phyloP scores from a whole-genome alignment of 2,888 invertebrate species.

The Sialis fuliginosa region DNA sequence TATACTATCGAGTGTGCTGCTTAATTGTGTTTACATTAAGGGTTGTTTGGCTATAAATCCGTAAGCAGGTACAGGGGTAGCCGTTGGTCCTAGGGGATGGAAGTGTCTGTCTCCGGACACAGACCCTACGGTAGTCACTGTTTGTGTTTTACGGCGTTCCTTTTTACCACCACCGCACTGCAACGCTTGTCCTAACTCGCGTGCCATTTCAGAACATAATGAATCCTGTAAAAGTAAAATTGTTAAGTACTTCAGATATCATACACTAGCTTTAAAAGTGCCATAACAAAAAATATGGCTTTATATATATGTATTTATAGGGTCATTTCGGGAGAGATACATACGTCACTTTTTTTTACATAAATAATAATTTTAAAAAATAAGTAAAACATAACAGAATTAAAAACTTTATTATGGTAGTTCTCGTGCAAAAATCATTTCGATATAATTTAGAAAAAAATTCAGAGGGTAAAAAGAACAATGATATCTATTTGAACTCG shows the following conservation, averaged over 20 bases:
- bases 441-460: too few species aligned
- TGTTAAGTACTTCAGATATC: too few species aligned
- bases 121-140: slow-evolving; percentile 14
- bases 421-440: too few species aligned
- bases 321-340: too few species aligned
- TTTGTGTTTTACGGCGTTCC: slow-evolving; percentile 23
- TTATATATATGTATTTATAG: too few species aligned
- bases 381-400: too few species aligned
- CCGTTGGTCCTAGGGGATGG: slow-evolving; percentile 31
- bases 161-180: slow-evolving; percentile 44
- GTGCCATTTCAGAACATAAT: slow-evolving; percentile 54
- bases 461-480: too few species aligned
- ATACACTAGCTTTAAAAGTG: slow-evolving; percentile 1
- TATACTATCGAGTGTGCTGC: too few species aligned
- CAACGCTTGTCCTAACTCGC: slow-evolving; percentile 49
- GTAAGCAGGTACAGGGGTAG: slow-evolving; percentile 34
- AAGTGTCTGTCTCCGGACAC: slow-evolving; percentile 21
- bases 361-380: too few species aligned
- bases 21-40: slow-evolving; percentile 16
- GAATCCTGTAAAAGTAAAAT: slow-evolving; percentile 34
- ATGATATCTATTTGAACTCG: too few species aligned
- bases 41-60: slow-evolving; percentile 37
- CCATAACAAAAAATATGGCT: background rate
- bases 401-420: too few species aligned
- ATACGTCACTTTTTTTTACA: too few species aligned